Base-by-base conservation (phyloP, 1,140 invertebrate species). In the Brachionus paranguensis region DNA sequence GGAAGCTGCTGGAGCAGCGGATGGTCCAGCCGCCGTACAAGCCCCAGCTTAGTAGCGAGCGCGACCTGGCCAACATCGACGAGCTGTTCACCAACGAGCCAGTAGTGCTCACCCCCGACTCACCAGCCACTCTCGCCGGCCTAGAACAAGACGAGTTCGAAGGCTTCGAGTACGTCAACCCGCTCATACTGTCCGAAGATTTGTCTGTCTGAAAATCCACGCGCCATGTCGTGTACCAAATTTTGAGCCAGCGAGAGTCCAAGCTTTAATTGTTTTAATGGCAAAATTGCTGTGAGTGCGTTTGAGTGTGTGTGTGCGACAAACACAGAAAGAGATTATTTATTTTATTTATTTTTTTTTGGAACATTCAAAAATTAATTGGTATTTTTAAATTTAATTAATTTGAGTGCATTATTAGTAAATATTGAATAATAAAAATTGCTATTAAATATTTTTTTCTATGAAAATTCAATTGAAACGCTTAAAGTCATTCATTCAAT, bases 11-110 rank as follows among this genome's bases (percentile, higher is more conserved):
- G 89, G 95, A 98, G 89, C 93, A 94, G 88, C 97, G 97, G 89
- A 95, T 98, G 91, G 94, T 99, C 85, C 92, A 93, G 85, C 96
- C 97, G 70, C 97, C 97, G 84, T 99, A 98, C 90, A 96, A 96
- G 90, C 97, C 97, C 86, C 92, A 94, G 85, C 88, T 93, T 12
- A 93, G 95, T 88, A 85, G 86, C 11, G 91, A 91, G 64, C 85
- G 90, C 3, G 97, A 99, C 92, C 92, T 99, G 88, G 95, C 96
- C 86, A 97, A 99, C 91, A 99, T 99, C 92, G 97, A 98, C 87
- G 95, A 95, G n/a, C 95, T 97, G 90, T 99, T 99, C 91, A 99
- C 97, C 83, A 95, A 96, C 88, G 97, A 99, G 90, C 95, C 96
- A 70, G 96, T 99, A 53, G 93, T 95, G 88, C 92, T 99, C 84